Conservation (phyloP, 2,888 invertebrate genomes). For the Polyommatus iphigenia region DNA sequence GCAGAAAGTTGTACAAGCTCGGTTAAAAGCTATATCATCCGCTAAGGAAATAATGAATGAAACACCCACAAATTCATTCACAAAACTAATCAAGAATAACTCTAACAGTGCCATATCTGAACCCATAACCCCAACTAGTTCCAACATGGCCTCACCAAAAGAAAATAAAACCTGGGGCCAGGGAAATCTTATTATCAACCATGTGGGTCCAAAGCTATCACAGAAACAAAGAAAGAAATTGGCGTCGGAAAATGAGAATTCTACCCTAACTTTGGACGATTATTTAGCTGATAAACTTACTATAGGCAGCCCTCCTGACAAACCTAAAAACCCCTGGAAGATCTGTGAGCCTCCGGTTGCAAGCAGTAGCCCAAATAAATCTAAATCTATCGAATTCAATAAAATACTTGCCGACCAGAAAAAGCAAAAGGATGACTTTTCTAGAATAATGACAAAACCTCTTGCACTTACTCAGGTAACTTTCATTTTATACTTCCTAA, state of each 20-base stretch:
- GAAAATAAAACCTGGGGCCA: constrained; percentile 59
- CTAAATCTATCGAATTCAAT: constrained; percentile 63
- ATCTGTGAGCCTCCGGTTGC: constrained; percentile 56
- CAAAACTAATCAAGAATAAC: constrained; percentile 61
- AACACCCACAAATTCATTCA: constrained; percentile 60
- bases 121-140: constrained; percentile 48
- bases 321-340: constrained; percentile 76
- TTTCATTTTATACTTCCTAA: neutral
- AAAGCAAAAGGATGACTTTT: constrained; percentile 85
- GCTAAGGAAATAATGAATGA: constrained; percentile 69
- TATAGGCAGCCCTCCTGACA: constrained; percentile 60
- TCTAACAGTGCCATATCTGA: constrained; percentile 52
- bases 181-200: constrained; percentile 63
- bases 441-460: constrained; percentile 86
- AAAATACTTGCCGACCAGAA: constrained; percentile 86
- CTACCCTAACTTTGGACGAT: constrained; percentile 52
- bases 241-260: constrained; percentile 63
- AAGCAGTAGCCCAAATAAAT: constrained; percentile 64
- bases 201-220: constrained; percentile 79
- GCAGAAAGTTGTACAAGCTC: constrained; percentile 71
- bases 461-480: constrained; percentile 86
- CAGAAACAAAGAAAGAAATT: constrained; percentile 83
- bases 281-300: constrained; percentile 54
- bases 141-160: constrained; percentile 66
- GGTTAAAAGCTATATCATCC: constrained; percentile 66